Percentiles rank a stretch among this genome's conserved stretches.
Evolutionary conservation across 2,888 invertebrate genomes (phyloP).

Genomic region (Megastigmus dorsalis): DNA sequence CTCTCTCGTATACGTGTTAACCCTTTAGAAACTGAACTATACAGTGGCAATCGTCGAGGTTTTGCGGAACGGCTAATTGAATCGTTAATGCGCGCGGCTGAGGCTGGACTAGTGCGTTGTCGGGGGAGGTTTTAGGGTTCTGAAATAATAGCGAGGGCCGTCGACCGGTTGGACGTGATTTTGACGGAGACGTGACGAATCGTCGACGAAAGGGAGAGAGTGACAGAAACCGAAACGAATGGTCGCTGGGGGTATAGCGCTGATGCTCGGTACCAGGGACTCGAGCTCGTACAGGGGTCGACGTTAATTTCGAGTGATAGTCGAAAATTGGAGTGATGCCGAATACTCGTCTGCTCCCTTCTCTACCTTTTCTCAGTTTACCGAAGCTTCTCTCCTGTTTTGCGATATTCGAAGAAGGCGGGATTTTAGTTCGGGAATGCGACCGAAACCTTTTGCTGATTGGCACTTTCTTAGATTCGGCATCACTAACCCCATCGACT

Average conservation of each 20-base stretch:
- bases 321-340: conserved; percentile 14
- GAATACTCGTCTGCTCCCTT: not conserved
- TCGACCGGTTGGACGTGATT: not conserved
- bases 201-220: not conserved
- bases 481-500: too few relatives aligned
- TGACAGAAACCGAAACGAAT: conserved; percentile 34
- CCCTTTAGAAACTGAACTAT: too few relatives aligned
- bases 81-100: conserved; percentile 24
- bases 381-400: not conserved
- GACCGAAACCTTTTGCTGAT: too few relatives aligned
- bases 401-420: too few relatives aligned
- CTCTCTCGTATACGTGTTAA: too few relatives aligned
- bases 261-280: too few relatives aligned
- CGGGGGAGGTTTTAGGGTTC: too few relatives aligned
- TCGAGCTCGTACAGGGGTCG: not conserved
- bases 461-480: too few relatives aligned
- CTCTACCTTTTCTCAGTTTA: not conserved
- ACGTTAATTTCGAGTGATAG: conserved; percentile 33
- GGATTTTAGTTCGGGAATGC: too few relatives aligned
- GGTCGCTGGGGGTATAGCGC: too few relatives aligned
- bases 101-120: too few relatives aligned
- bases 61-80: conserved; percentile 26
- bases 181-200: conserved; percentile 42
- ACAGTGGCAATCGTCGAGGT: too few relatives aligned
- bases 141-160: conserved; percentile 7